A percentile compares a stretch with the other conserved stretches of the same genome.
Conservation (phyloP, 2,888 invertebrate genomes). For the Galeopsomyia nigrocyanea region DNA sequence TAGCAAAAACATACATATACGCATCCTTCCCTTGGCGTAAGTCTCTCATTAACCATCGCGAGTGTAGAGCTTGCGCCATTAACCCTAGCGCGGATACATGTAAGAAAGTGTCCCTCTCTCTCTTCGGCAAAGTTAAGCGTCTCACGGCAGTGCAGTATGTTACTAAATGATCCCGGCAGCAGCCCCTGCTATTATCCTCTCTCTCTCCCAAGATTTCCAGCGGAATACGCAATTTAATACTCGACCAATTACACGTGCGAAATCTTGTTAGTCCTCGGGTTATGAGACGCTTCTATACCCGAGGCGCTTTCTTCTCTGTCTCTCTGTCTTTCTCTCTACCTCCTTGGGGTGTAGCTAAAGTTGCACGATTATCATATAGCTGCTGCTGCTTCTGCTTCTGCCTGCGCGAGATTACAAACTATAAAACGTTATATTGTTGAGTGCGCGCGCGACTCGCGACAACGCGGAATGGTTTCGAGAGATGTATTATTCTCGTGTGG, state of each 20-base stretch:
- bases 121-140: slow-evolving; percentile 36
- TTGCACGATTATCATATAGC: slow-evolving; percentile 66
- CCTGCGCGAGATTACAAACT: slow-evolving; percentile 63
- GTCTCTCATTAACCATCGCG: slow-evolving; percentile 25
- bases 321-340: slow-evolving; percentile 10
- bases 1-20: too few species aligned
- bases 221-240: slow-evolving; percentile 69
- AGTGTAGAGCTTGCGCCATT: slow-evolving; percentile 24
- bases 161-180: slow-evolving; percentile 66
- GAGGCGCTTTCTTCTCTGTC: slow-evolving; percentile 61
- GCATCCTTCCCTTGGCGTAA: background rate
- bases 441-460: slow-evolving; percentile 38
- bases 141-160: slow-evolving; percentile 64
- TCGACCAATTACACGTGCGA: slow-evolving; percentile 69
- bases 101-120: slow-evolving; percentile 30
- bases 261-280: slow-evolving; percentile 68
- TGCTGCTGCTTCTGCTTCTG: slow-evolving; percentile 35
- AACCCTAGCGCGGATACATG: slow-evolving; percentile 21
- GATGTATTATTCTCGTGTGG: slow-evolving; percentile 10
- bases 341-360: slow-evolving; percentile 53
- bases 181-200: slow-evolving; percentile 60
- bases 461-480: slow-evolving; percentile 5
- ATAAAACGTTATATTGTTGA: slow-evolving; percentile 68
- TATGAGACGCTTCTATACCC: slow-evolving; percentile 64
- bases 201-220: slow-evolving; percentile 49